phyloP scores from a whole-genome alignment of 64 coral and sea anemone species.

The Porites lutea region DNA sequence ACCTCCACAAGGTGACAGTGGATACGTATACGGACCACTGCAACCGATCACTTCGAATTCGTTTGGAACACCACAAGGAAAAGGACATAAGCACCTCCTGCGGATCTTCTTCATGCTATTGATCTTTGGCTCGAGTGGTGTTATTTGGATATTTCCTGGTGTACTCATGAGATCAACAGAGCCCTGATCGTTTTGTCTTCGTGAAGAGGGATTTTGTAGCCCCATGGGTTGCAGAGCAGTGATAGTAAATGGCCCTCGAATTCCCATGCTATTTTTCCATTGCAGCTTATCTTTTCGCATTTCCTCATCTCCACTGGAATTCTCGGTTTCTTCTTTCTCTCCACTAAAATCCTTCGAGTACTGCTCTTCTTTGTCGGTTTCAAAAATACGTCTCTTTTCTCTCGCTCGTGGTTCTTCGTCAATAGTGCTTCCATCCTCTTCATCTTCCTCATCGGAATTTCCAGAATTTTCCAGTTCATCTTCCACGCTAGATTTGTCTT shows the following conservation, averaged over 20 bases:
- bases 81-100: constrained; percentile 31
- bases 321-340: background rate
- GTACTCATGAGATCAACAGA: constrained; percentile 6
- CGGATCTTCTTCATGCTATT: constrained; percentile 36
- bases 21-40: constrained; percentile 31
- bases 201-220: background rate
- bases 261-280: constrained; percentile 24
- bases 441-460: background rate
- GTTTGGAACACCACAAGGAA: constrained; percentile 15
- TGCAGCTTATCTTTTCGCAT: background rate
- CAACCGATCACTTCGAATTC: constrained; percentile 39
- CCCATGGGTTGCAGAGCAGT: background rate
- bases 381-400: background rate
- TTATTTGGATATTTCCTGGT: constrained; percentile 35
- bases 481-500: background rate
- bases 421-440: constrained; percentile 39
- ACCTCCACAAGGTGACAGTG: background rate
- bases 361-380: background rate
- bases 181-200: background rate
- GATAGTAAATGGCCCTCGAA: constrained; percentile 27
- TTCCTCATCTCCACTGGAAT: background rate
- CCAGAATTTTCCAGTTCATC: constrained; percentile 34
- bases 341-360: constrained; percentile 16
- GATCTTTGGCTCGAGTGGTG: background rate
- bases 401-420: constrained; percentile 20